phyloP scores from a whole-genome alignment of 2,888 invertebrate species.

The Eubasilissa splendida region DNA sequence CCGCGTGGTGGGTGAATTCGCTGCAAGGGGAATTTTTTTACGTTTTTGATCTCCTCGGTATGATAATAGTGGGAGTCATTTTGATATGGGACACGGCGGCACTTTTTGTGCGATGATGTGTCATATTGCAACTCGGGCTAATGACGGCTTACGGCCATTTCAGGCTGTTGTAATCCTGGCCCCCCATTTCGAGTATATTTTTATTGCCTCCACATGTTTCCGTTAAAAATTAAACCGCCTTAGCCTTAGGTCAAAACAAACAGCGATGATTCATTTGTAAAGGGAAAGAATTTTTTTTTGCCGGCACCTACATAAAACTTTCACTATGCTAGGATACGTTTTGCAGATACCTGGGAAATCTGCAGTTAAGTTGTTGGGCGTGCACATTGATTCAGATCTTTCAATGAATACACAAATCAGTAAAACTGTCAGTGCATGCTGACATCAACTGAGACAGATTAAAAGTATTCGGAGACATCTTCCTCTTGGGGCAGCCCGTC shows the following conservation, averaged over 20 bases:
- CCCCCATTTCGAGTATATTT: constrained; percentile 10
- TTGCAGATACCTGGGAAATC: no score
- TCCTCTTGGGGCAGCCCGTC: no score
- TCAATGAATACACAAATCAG: no score
- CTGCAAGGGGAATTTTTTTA: constrained; percentile 11
- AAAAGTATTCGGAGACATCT: no score
- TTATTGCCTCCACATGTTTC: constrained; percentile 26
- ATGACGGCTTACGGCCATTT: constrained; percentile 18
- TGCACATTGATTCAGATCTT: no score
- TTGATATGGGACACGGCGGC: background rate
- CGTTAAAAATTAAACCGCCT: background rate
- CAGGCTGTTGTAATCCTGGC: constrained; percentile 3
- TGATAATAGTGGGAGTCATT: constrained; percentile 8
- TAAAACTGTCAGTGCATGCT: no score
- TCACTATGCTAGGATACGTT: no score
- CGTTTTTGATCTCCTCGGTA: background rate
- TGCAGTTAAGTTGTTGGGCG: no score
- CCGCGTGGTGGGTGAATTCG: background rate
- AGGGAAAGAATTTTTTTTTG: no score
- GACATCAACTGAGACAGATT: no score
- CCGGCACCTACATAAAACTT: no score
- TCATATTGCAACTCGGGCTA: constrained; percentile 27
- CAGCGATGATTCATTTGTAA: background rate
- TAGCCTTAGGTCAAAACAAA: background rate
- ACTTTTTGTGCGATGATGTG: constrained; percentile 25